Conservation (phyloP, 2,888 invertebrate genomes). For the Priapulus caudatus region DNA sequence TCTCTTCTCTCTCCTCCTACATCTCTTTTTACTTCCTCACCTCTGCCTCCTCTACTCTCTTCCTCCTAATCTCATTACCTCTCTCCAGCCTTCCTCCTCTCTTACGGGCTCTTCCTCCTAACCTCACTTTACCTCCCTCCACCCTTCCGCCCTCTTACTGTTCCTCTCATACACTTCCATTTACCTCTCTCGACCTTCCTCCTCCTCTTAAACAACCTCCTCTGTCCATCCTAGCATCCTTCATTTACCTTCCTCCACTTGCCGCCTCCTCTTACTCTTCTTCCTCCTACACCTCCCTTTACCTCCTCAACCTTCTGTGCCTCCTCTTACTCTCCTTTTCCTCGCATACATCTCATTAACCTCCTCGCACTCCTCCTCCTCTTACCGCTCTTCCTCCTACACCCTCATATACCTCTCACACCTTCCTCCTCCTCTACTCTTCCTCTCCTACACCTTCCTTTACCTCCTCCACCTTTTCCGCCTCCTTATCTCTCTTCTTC, state of each 20-base stretch:
- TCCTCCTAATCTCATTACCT: no score
- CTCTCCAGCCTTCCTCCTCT: no score
- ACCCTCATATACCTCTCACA: no score
- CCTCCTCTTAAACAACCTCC: background rate
- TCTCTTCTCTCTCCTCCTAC: background rate
- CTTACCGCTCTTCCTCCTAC: background rate
- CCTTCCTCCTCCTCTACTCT: slow-evolving; percentile 3
- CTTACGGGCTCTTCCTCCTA: background rate
- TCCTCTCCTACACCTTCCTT: background rate
- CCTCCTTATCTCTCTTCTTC: background rate
- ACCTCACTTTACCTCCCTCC: background rate
- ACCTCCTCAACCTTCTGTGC: background rate
- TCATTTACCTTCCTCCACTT: background rate
- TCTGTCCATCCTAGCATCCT: background rate
- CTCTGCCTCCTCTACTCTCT: background rate
- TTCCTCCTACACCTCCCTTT: background rate
- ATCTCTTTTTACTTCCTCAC: background rate
- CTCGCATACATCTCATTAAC: background rate
- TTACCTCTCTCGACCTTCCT: background rate
- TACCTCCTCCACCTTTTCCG: background rate
- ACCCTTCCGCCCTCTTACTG: background rate
- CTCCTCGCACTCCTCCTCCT: background rate
- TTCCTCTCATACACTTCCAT: background rate
- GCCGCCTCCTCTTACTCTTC: background rate
- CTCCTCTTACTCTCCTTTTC: no score